Evolutionary conservation across 2,888 invertebrate genomes (phyloP), one percentile per base, ranked within the genome.

Genomic region (Cosmorhoe ocellata): DNA sequence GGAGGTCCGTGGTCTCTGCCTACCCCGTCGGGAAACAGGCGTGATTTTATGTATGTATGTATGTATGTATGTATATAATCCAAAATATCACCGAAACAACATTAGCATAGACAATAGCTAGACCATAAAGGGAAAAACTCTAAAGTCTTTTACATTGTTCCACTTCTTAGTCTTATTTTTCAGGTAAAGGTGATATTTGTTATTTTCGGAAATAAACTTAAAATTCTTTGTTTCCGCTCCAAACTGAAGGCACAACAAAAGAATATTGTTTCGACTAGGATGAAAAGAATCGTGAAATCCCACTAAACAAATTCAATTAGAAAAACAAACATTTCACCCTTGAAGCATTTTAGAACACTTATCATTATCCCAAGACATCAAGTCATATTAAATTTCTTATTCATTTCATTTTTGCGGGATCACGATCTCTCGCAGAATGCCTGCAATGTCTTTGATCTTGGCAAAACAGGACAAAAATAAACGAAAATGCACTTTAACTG

Each of bases 401-500:
- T 83, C 87, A 74, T 88, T 86, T 84, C 79, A 81, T 81, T 79
- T 81, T 81, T 82, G 85, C 80, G 82, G 80, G 82, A 80, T 80
- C 82, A 81, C 81, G 78, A 69, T 58, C 68, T 59, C 72, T 62
- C 44, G 69, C 79, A 81, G 84, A 81, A 86, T 85, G 82, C 81
- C 79, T 76, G 76, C 77, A 70, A 83, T 73, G 83, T 72, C 86
- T 88, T 90, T 89, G 89, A 89, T 88, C 84, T 82, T 71, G 77
- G 74, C 67, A 75, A 74, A 80, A 81, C 76, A 79, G 79, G 74
- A 74, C 79, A 82, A 85, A 86, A 82, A 79, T 77, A 82, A 78
- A 81, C 81, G 79, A 82, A 88, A 90, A 89, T 87, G 89, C 88
- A 90, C 86, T 89, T 81, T 79, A 84, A 75, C 81, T 81, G 86